Evolutionary conservation across 2,113 vertebrate species (phyloP).

Genomic region (Ciconia maguari): DNA sequence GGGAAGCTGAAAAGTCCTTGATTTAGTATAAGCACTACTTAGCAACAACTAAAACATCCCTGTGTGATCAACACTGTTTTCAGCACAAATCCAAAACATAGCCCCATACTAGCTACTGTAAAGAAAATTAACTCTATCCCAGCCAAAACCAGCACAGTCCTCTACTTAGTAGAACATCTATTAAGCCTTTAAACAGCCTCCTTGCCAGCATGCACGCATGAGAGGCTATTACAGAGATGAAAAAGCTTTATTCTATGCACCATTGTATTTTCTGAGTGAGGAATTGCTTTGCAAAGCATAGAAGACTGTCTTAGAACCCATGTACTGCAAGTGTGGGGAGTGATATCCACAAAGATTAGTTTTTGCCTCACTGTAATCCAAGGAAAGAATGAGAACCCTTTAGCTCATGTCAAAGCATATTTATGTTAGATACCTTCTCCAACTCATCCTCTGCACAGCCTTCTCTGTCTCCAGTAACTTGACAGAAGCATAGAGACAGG

Average conservation of each 20-base stretch:
- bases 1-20: too few species aligned
- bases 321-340: not conserved
- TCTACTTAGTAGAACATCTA: not conserved
- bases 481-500: not conserved
- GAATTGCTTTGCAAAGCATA: not conserved
- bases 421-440: not conserved
- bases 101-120: too few species aligned
- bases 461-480: not conserved
- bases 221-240: not conserved
- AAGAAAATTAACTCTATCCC: too few species aligned
- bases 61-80: too few species aligned
- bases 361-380: not conserved
- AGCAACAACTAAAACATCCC: too few species aligned
- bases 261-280: not conserved
- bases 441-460: not conserved
- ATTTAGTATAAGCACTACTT: too few species aligned
- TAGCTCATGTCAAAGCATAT: not conserved
- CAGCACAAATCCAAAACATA: too few species aligned
- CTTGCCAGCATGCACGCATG: rapidly evolving
- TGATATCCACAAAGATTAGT: not conserved
- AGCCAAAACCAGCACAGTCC: too few species aligned
- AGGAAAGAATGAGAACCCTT: not conserved
- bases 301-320: not conserved
- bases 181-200: not conserved
- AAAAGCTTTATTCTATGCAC: not conserved